Percentiles rank a stretch among this genome's conserved stretches.
Evolutionary conservation across 1,140 invertebrate genomes (phyloP).

Genomic region (Dinoponera quadriceps): DNA sequence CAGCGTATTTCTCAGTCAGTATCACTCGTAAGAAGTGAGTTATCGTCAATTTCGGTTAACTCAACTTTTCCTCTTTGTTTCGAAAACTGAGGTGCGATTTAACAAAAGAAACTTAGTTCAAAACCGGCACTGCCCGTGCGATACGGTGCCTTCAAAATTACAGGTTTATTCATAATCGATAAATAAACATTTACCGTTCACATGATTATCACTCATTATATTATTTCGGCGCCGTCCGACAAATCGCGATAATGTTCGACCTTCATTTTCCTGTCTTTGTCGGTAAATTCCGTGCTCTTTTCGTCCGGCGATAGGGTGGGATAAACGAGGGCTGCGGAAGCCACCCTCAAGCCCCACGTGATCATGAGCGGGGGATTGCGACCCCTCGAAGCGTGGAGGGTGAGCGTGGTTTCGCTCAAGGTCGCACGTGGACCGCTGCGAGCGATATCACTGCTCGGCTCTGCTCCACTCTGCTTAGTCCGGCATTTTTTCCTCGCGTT

Average conservation of each 20-base stretch:
- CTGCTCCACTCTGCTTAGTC: constrained; percentile 9
- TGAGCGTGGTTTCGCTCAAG: constrained; percentile 78
- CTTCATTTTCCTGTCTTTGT: constrained; percentile 40
- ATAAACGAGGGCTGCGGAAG: constrained; percentile 69
- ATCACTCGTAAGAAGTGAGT: no score
- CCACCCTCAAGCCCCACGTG: constrained; percentile 68
- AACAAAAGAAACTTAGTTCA: no score
- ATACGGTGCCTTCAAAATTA: neutral
- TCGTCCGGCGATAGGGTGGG: constrained; percentile 46
- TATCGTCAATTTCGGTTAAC: no score
- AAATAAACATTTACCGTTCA: neutral
- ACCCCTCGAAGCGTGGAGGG: constrained; percentile 71
- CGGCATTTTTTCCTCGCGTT: neutral
- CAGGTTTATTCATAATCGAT: neutral
- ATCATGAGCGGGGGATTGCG: constrained; percentile 70
- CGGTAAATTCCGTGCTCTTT: constrained; percentile 12
- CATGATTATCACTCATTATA: neutral
- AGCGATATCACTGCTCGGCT: constrained; percentile 65
- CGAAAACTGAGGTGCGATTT: no score
- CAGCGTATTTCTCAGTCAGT: no score
- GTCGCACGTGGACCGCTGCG: constrained; percentile 80
- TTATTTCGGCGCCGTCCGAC: neutral
- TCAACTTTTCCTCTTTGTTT: no score
- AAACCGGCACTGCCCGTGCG: no score
- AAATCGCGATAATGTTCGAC: constrained; percentile 45